Conservation (phyloP, 2,113 vertebrate species). For the Enhydra lutris region DNA sequence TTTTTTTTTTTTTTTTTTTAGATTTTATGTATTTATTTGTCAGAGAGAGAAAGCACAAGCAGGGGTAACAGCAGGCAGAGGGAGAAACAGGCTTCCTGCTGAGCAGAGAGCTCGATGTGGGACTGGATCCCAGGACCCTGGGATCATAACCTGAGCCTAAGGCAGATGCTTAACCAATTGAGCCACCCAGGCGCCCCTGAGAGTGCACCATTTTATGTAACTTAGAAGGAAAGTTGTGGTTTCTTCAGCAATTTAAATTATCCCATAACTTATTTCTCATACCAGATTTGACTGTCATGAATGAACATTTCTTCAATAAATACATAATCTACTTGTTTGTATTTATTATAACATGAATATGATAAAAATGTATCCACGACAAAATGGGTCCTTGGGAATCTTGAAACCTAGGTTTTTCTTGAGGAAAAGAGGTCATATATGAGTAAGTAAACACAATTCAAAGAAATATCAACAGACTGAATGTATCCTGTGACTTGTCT, state of each 20-base stretch:
- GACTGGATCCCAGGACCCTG: too few species aligned
- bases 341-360: neutral
- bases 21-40: too few species aligned
- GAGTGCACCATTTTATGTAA: neutral
- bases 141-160: too few species aligned
- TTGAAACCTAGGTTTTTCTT: neutral
- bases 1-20: too few species aligned
- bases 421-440: neutral
- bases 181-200: too few species aligned
- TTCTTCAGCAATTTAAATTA: conserved; percentile 21
- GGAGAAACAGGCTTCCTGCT: too few species aligned
- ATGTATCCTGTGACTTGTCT: neutral
- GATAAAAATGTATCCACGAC: neutral
- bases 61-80: too few species aligned
- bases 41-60: too few species aligned
- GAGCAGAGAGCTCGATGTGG: too few species aligned
- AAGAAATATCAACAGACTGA: neutral
- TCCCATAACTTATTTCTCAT: neutral
- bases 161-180: too few species aligned
- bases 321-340: neutral
- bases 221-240: neutral
- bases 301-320: conserved; percentile 18
- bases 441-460: neutral
- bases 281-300: neutral
- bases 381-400: neutral